Percentiles rank a stretch among this genome's conserved stretches.
phyloP scores from a whole-genome alignment of 2,888 invertebrate genomes.

The Copidosoma aretas region DNA sequence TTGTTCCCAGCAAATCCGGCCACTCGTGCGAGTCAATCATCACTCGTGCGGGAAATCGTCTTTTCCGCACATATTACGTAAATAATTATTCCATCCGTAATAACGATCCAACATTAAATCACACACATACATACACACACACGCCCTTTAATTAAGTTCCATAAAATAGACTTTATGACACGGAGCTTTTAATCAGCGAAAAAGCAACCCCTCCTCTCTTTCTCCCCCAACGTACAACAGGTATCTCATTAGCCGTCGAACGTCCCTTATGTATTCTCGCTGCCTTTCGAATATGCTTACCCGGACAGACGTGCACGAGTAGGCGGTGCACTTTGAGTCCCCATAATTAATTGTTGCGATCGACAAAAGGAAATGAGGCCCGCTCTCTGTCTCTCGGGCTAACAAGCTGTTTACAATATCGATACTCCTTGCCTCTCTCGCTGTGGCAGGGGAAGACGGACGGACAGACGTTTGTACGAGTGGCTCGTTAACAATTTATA shows the following conservation, averaged over 20 bases:
- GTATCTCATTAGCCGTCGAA: constrained; percentile 28
- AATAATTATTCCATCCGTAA: no score
- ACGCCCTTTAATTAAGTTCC: no score
- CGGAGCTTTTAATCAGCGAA: background rate
- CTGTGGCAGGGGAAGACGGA: background rate
- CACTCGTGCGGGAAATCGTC: no score
- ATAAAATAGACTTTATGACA: no score
- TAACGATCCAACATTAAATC: background rate
- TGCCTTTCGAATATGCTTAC: background rate
- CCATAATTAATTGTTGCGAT: constrained; percentile 33
- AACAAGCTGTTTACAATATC: constrained; percentile 38
- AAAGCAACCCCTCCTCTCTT: background rate
- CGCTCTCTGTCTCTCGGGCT: constrained; percentile 22
- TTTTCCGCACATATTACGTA: no score
- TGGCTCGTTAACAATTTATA: constrained; percentile 38
- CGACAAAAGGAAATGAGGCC: constrained; percentile 28
- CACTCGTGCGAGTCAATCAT: no score
- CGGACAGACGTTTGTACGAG: constrained; percentile 7
- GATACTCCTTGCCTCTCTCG: constrained; percentile 15
- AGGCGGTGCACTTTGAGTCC: constrained; percentile 19
- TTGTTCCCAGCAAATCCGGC: no score
- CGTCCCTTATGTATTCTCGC: background rate
- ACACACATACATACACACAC: background rate
- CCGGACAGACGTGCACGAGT: background rate
- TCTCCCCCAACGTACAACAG: background rate